Base-by-base conservation (phyloP, 1,140 invertebrate species). In the Aphelenchoides besseyi region DNA sequence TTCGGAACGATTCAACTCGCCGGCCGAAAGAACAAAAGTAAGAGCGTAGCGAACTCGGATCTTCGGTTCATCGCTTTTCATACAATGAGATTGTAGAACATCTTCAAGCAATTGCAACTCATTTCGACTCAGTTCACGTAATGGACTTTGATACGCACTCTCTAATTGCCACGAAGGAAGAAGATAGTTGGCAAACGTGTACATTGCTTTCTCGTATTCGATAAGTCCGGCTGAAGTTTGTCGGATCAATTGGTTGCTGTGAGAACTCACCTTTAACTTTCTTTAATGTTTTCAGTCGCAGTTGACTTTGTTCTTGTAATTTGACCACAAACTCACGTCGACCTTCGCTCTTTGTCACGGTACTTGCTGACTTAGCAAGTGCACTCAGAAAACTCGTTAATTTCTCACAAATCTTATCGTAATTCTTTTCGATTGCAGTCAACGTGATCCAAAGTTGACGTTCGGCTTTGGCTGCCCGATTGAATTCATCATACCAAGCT, bases 221-320 rank as follows among this genome's bases (percentile, higher is more conserved):
- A 70, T 12, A 29, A 33, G 12, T 37, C 36, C 63, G 29, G 48
- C 63, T 66, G 30, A 18, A 66, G 29, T 2, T 12, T 41, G 1
- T 16, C 28, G n/a, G 63, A 16, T 73, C 16, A 35, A 28, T 16
- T 53, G 28, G 28, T 54, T 23, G 23, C 29, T 12, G 9, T 5
- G 29, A 16, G 68, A 35, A 61, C 68, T 76, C 16, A 74, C 73
- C 23, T 72, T 77, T 76, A 35, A 77, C 36, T 36, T 77, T 76
- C 48, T 62, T 72, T 8, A 74, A 30, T 9, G 9, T 2, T 36
- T 61, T 72, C 29, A 75, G 57, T 28, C 52, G 64, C 9, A n/a
- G 26, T 48, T 78, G 74, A 29, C 26, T 52, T 37, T 77, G 75
- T 29, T 77, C 69, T 9, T 77, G 75, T n/a, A 77, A 35, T 41